Evolutionary conservation across 2,113 vertebrate species (phyloP).

Genomic region (Scolopax mira): DNA sequence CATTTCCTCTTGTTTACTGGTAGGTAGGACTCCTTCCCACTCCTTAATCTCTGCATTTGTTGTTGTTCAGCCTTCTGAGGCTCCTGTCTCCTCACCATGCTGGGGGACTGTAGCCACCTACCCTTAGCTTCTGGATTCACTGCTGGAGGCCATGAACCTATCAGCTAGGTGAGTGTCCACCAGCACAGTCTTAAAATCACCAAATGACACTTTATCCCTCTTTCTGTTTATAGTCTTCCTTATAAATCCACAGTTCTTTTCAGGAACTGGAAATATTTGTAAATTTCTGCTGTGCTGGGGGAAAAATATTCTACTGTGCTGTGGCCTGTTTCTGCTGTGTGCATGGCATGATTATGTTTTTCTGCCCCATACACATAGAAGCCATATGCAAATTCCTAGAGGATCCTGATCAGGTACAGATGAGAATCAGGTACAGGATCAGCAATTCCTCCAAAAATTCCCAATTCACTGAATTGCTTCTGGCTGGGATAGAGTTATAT

Average conservation of each 20-base stretch:
- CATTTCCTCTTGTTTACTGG: background rate
- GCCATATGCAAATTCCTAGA: background rate
- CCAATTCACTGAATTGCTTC: background rate
- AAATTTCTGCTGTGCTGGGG: background rate
- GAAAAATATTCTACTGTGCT: background rate
- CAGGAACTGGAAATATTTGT: background rate
- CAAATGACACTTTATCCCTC: background rate
- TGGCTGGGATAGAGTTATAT: background rate
- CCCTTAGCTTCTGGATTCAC: background rate
- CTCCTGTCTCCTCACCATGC: background rate
- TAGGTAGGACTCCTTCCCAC: background rate
- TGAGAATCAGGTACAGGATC: background rate
- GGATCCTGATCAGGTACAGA: background rate
- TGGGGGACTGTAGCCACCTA: background rate
- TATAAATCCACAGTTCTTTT: background rate
- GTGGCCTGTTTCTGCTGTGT: background rate
- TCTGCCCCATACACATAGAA: background rate
- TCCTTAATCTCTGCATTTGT: background rate
- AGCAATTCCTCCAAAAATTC: background rate
- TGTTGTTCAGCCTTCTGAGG: background rate
- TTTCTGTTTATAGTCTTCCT: background rate
- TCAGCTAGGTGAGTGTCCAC: background rate
- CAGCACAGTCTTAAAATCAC: background rate
- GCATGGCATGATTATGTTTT: background rate
- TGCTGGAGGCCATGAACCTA: background rate